Conservation (phyloP, 1,140 invertebrate species). For the Argopecten irradians region DNA sequence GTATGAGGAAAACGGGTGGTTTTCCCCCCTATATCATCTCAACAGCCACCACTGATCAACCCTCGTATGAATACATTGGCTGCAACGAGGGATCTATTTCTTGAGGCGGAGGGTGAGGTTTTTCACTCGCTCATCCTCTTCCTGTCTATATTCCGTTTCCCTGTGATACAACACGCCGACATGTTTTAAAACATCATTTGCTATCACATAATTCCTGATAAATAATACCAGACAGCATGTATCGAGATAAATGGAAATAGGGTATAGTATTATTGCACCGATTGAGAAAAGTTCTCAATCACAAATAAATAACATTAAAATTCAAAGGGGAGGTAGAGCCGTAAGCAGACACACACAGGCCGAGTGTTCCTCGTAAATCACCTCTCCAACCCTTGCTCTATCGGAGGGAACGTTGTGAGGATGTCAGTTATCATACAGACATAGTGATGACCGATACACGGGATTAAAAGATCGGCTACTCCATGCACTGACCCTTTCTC, state of each 20-base stretch:
- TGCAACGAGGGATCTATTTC: constrained; percentile 3
- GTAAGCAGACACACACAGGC: constrained; percentile 14
- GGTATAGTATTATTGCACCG: background rate
- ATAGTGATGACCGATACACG: constrained; percentile 9
- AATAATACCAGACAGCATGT: background rate
- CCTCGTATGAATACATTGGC: constrained; percentile 12
- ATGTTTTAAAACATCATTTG: background rate
- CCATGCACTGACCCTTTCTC: background rate
- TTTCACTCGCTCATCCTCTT: constrained; percentile 10
- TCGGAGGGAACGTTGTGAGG: constrained; percentile 5
- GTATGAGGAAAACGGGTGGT: background rate
- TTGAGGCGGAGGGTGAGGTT: constrained; percentile 5
- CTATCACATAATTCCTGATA: background rate
- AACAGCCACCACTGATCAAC: background rate
- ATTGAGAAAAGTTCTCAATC: background rate
- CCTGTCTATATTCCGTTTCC: background rate
- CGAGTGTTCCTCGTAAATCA: constrained; percentile 6
- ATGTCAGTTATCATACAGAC: constrained; percentile 16
- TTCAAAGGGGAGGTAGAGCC: constrained; percentile 6
- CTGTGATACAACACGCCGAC: background rate
- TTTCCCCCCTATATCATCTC: constrained; percentile 1
- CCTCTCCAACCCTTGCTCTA: background rate
- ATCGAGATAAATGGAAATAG: background rate
- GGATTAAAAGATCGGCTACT: constrained; percentile 9
- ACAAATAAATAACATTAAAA: constrained; percentile 19